Conservation (phyloP, 2,113 vertebrate genomes). For the Pygoscelis antarcticus region DNA sequence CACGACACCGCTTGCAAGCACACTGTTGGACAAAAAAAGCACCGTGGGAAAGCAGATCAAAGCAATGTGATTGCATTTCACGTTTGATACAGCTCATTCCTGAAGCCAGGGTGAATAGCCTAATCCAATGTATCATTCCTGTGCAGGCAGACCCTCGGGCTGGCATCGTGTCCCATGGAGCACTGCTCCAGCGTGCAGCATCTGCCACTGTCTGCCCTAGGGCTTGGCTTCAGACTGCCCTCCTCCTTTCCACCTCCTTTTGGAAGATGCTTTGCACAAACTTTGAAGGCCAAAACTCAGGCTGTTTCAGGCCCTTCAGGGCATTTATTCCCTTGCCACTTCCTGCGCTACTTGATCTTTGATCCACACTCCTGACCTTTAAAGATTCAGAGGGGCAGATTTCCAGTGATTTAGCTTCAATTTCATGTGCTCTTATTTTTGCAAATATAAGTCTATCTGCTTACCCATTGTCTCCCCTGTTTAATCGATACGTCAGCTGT, state of each 20-base stretch:
- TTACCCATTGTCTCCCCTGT: neutral
- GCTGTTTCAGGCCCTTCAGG: neutral
- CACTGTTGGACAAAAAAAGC: neutral
- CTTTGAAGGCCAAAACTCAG: conserved; percentile 11
- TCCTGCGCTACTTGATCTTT: neutral
- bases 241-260: conserved; percentile 14
- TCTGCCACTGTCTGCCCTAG: conserved; percentile 46
- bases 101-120: conserved; percentile 47
- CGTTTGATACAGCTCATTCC: conserved; percentile 31
- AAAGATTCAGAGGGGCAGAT: neutral
- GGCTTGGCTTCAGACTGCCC: conserved; percentile 44
- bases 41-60: neutral
- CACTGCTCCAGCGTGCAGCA: conserved; percentile 50
- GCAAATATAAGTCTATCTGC: conserved; percentile 5
- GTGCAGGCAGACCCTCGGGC: conserved; percentile 61
- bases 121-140: conserved; percentile 64
- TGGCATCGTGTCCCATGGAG: neutral
- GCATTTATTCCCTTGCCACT: neutral
- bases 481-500: conserved; percentile 57
- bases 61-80: conserved; percentile 53
- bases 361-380: neutral
- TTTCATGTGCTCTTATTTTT: neutral
- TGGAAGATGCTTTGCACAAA: neutral
- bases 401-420: conserved; percentile 5
- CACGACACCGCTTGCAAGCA: neutral